Evolutionary conservation across 2,888 invertebrate species (phyloP), one percentile per base, ranked within the genome.

Genomic region (Chromoteleia sp.): DNA sequence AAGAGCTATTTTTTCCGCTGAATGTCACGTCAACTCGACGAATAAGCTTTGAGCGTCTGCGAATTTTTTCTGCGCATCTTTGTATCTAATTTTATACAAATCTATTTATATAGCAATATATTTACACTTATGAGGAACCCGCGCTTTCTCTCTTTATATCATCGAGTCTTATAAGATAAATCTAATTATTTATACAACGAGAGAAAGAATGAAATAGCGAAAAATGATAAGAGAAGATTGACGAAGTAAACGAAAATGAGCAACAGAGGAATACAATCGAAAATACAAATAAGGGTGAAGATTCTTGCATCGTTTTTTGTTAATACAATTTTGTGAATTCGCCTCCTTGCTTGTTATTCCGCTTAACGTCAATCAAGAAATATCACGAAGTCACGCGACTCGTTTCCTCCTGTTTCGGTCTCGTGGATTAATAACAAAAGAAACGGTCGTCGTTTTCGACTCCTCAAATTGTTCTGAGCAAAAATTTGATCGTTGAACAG

Each of bases 121-220:
- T 39, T 39, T 25, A 39, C 45, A 45, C 68, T 43, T 56, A 68
- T 56, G 25, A 59, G 29, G 30, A 59, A 59, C 50, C 58, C 59
- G 59, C 39, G 21, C 7, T 45, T 48, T 70, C 12, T 36, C 14
- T 52, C 39, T 41, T 52, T 54, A 67, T 36, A 25, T 41, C 39
- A 15, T 48, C 30, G 54, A 17, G 41, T 30, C 25, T 48, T 39
- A 70, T 19, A 15, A 30, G 12, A 10, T 43, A 39, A 48, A 21
- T 54, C 19, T 58, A 48, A 58, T 15, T 70, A 45, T 70, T 58
- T 70, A 58, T 70, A 58, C 70, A 70, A 58, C 29, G 70, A 70
- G 58, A 58, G 58, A 70, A 58, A 48, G 25, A 70, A 70, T 25
- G 58, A 59, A 71, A 59, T n/a, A 17, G 59, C 41, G 5, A 39